Evolutionary conservation across 2,113 vertebrate species (phyloP).

Genomic region (Taurulus bubalis): DNA sequence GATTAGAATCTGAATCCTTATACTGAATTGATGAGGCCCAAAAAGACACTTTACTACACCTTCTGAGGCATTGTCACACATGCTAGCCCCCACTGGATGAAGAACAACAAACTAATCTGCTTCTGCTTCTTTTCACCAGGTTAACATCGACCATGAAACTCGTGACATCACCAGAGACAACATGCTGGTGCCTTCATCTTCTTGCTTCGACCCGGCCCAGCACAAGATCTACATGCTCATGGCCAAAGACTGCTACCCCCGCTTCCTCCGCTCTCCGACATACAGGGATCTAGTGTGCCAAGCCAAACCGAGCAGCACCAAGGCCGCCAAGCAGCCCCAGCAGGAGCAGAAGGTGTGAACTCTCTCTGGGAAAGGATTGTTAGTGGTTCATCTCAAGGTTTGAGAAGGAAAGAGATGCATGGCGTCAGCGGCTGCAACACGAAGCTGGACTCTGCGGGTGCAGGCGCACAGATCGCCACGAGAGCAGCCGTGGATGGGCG

Average conservation of each 20-base stretch:
- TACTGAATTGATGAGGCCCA: not conserved
- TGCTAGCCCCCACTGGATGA: too few relatives aligned
- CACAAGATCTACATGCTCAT: constrained; percentile 91
- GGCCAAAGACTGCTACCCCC: constrained; percentile 96
- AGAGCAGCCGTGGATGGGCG: not conserved
- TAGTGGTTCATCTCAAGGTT: constrained; percentile 16
- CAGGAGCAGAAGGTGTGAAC: constrained; percentile 71
- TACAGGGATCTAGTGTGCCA: constrained; percentile 81
- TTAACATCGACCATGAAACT: constrained; percentile 94
- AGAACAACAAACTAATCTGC: constrained; percentile 29
- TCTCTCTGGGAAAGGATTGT: not conserved
- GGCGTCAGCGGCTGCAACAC: constrained; percentile 9
- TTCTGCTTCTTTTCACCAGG: constrained; percentile 75
- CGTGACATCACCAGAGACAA: constrained; percentile 91
- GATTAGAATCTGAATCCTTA: not conserved
- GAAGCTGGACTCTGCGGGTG: constrained; percentile 15
- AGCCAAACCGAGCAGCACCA: constrained; percentile 80
- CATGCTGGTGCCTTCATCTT: constrained; percentile 81
- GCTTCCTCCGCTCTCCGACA: constrained; percentile 88
- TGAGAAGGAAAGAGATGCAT: constrained; percentile 23
- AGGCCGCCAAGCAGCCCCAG: constrained; percentile 41
- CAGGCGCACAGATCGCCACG: constrained; percentile 10
- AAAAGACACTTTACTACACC: not conserved
- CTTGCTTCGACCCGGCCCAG: constrained; percentile 89
- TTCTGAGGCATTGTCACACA: not conserved